Percentiles rank a stretch among this genome's conserved stretches.
Evolutionary conservation across 2,797 vertebrate species (phyloP).

Genomic region (Telmatherina bonti): DNA sequence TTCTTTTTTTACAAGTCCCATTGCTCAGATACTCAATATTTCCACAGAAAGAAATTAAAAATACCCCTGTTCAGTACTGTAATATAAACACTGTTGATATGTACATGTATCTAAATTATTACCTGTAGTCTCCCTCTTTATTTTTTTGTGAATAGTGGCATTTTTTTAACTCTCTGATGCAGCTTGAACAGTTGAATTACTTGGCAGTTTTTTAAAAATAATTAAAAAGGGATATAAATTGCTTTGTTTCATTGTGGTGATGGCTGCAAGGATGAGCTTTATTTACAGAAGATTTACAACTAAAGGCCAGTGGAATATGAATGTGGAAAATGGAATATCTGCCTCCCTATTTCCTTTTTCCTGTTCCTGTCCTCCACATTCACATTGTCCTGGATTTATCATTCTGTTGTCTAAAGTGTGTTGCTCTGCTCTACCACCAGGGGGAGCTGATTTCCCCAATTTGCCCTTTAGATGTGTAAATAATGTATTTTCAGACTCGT

Average conservation of each 20-base stretch:
- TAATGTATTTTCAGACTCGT: conserved; percentile 51
- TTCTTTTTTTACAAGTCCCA: conserved; percentile 53
- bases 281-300: conserved; percentile 60
- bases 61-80: conserved; percentile 61
- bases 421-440: conserved; percentile 57
- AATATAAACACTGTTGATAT: conserved; percentile 84
- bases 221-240: conserved; percentile 56
- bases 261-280: conserved; percentile 74
- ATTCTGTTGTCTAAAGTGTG: conserved; percentile 32
- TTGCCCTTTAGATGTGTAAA: conserved; percentile 75
- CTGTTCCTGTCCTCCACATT: conserved; percentile 1
- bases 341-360: conserved; percentile 28
- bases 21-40: conserved; percentile 60
- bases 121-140: conserved; percentile 62
- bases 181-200: conserved; percentile 81
- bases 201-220: conserved; percentile 67
- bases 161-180: conserved; percentile 64
- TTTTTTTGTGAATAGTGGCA: conserved; percentile 76
- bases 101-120: conserved; percentile 81
- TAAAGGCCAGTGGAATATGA: conserved; percentile 65
- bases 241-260: conserved; percentile 82
- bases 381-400: conserved; percentile 31
- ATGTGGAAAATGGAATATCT: conserved; percentile 60
- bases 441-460: conserved; percentile 59
- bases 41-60: conserved; percentile 55